Base-by-base conservation (phyloP, 2,113 vertebrate genomes). In the Trinectes maculatus region DNA sequence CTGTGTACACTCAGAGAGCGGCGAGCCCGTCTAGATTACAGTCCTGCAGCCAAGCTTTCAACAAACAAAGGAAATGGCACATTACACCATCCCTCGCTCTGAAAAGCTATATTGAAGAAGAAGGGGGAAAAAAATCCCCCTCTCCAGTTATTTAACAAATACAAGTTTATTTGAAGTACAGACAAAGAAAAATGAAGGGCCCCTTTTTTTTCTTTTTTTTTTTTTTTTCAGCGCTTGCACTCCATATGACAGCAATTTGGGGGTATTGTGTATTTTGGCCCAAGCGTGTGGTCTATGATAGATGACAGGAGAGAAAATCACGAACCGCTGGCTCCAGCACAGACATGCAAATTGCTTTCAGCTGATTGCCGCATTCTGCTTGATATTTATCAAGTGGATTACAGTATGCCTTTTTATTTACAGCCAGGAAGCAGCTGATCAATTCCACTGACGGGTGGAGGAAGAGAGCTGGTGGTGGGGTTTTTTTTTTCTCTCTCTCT, bases 221-320 rank as follows among this genome's bases (percentile, higher is more conserved):
- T n/a, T 64, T 95, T 94, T 94, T 81, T 87, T 83, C 65, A 71
- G 65, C 36, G 54, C 77, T 85, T 82, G 80, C 73, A 87, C 93
- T 93, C 91, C 95, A 95, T 94, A 96, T 96, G 94, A 96, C 95
- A 96, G 95, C 93, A 96, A 95, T 96, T 95, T 94, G 90, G 94
- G 91, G 92, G 92, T 91, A 94, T 94, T 96, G 95, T 96, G 93
- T 96, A 93, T 95, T 93, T 96, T 96, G 95, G 95, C 94, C 89
- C 80, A 78, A 92, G 90, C 90, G 65, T 62, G 60, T 86, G 89
- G 89, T 85, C 93, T 88, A 90, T 96, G 95, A 97, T 97, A 94
- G 95, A 97, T 96, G 95, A 93, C 94, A 89, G 88, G 92, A 93
- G 95, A 94, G 95, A 93, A 94, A 94, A 92, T 93, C 92, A 91